phyloP scores from a whole-genome alignment of 2,113 vertebrate species.

The Erythrocercus mccallii region DNA sequence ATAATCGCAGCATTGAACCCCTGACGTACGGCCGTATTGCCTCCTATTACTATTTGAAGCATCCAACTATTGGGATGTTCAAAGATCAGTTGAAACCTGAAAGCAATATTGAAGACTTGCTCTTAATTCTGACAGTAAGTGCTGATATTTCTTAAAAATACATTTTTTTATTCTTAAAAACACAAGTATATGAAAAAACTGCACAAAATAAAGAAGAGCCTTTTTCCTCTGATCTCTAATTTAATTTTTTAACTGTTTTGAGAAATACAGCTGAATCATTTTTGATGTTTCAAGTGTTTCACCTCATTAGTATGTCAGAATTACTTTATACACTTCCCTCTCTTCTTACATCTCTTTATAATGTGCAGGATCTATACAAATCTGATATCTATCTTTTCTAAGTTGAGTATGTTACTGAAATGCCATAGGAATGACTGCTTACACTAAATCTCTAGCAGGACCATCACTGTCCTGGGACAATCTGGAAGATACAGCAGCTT shows the following conservation, averaged over 20 bases:
- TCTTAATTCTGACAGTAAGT: slow-evolving; percentile 90
- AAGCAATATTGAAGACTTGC: slow-evolving; percentile 81
- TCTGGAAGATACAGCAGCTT: not conserved
- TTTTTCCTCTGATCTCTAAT: not conserved
- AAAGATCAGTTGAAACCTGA: slow-evolving; percentile 88
- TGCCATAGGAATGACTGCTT: not conserved
- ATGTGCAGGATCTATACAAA: not conserved
- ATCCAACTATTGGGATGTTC: slow-evolving; percentile 90
- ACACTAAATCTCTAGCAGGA: not conserved
- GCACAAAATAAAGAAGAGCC: not conserved
- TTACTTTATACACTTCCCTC: not conserved
- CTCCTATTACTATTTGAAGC: slow-evolving; percentile 96
- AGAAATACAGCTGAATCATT: not conserved
- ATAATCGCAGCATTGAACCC: slow-evolving; percentile 85
- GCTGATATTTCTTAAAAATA: not conserved
- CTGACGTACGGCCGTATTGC: slow-evolving; percentile 87
- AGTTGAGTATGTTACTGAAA: not conserved
- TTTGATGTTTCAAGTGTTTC: not conserved
- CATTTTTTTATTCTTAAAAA: not conserved
- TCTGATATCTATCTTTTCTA: not conserved
- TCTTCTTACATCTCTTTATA: not conserved
- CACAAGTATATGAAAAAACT: not conserved
- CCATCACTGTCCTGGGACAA: not conserved
- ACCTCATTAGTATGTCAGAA: not conserved
- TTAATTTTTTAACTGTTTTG: not conserved